These are phyloP conservation scores for Simalia tracyae DNA, from an alignment of 2,797 vertebrate species.

Conservation along the genomic window DNA sequence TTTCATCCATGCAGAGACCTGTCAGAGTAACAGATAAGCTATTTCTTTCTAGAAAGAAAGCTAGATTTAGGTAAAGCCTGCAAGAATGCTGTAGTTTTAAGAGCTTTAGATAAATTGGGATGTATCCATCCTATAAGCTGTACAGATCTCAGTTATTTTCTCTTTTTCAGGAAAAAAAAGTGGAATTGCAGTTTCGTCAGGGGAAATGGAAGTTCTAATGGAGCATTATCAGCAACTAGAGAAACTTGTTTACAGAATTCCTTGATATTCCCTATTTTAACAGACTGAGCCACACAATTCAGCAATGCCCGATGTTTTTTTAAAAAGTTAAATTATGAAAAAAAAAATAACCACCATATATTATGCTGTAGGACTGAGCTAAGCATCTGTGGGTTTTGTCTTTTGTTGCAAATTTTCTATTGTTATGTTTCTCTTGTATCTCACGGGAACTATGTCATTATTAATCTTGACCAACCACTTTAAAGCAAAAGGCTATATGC, in stretches of 20 bases:
- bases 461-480: too few relatives aligned
- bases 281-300: too few relatives aligned
- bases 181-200: neutral
- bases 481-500: too few relatives aligned
- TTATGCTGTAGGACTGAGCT: neutral
- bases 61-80: neutral
- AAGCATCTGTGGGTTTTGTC: neutral
- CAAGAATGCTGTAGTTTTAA: neutral
- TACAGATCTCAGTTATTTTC: neutral
- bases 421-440: neutral
- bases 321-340: too few relatives aligned
- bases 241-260: neutral
- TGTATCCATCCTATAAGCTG: neutral
- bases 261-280: too few relatives aligned
- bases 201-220: neutral
- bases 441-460: too few relatives aligned
- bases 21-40: slow-evolving; percentile 42
- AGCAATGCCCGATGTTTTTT: too few relatives aligned
- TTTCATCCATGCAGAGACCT: slow-evolving; percentile 38
- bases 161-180: neutral
- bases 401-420: neutral
- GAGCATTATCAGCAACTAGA: neutral
- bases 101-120: neutral
- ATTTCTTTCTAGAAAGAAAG: neutral
- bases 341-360: too few relatives aligned